Evolutionary conservation across 1,140 invertebrate genomes (phyloP).

Genomic region (Sminthurinus signatus): DNA sequence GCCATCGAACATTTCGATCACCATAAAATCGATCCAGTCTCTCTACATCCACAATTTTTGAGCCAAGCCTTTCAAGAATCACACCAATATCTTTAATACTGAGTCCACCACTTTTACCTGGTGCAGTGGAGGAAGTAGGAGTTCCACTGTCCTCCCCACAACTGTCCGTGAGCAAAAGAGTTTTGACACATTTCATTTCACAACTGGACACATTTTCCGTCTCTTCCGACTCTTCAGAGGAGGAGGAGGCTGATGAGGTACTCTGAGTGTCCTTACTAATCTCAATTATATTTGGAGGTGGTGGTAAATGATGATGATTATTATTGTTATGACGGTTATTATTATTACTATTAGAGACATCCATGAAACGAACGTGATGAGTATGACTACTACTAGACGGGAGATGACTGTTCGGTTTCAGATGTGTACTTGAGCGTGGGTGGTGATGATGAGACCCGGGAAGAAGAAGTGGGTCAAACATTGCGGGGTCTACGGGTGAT

Average conservation of each 20-base stretch:
- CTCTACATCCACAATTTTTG: constrained; percentile 88
- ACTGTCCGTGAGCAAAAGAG: not conserved
- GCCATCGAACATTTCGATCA: constrained; percentile 89
- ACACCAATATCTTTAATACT: constrained; percentile 62
- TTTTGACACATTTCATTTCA: constrained; percentile 43
- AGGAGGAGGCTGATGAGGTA: constrained; percentile 16
- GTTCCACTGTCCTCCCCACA: not conserved
- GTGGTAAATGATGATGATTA: not conserved
- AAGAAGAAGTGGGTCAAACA: constrained; percentile 3
- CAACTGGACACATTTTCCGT: constrained; percentile 81
- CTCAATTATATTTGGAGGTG: not conserved
- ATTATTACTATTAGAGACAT: not conserved
- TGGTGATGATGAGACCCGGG: not conserved
- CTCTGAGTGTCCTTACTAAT: not conserved
- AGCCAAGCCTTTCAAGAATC: constrained; percentile 81
- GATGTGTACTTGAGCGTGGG: not conserved
- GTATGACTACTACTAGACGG: not conserved
- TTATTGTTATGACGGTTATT: not conserved
- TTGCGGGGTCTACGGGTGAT: constrained; percentile 62
- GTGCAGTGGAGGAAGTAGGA: not conserved
- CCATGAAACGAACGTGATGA: constrained; percentile 12
- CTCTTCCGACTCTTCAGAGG: constrained; percentile 81
- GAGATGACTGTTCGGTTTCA: too few species aligned
- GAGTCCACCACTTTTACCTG: not conserved
- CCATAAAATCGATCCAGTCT: constrained; percentile 82